Conservation (phyloP, 1,140 invertebrate species). For the Drosophila repletoides region DNA sequence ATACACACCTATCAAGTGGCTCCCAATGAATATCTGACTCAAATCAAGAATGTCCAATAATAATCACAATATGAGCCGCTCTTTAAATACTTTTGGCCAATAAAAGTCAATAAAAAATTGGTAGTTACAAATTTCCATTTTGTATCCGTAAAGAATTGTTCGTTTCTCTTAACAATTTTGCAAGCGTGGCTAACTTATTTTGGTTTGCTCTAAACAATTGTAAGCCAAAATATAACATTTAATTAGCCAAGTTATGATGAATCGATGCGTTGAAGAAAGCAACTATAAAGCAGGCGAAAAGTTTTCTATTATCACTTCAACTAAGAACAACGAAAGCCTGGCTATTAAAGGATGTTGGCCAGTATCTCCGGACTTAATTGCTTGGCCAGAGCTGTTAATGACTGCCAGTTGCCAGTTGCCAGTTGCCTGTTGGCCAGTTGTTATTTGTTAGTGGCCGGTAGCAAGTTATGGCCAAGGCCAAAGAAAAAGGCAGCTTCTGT, state of each 20-base stretch:
- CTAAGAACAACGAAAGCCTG: not conserved
- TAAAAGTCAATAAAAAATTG: too few species aligned
- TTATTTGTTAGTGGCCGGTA: too few species aligned
- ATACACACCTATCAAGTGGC: not conserved
- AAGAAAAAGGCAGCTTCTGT: slow-evolving; percentile 64
- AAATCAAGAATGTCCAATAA: too few species aligned
- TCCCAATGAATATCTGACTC: too few species aligned
- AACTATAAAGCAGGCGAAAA: slow-evolving; percentile 33
- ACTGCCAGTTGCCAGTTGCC: slow-evolving; percentile 20
- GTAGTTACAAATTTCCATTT: not conserved
- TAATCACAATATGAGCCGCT: too few species aligned
- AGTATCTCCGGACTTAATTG: slow-evolving; percentile 50
- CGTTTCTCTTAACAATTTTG: too few species aligned
- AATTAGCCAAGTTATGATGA: slow-evolving; percentile 57
- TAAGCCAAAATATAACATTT: slow-evolving; percentile 53
- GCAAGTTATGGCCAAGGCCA: not conserved
- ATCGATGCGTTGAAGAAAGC: slow-evolving; percentile 44
- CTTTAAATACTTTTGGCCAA: too few species aligned
- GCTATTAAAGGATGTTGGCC: slow-evolving; percentile 24
- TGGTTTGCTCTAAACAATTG: slow-evolving; percentile 6
- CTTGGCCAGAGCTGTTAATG: slow-evolving; percentile 57
- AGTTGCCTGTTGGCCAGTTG: not conserved
- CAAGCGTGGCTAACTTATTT: slow-evolving; percentile 3
- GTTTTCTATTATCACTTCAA: slow-evolving; percentile 59
- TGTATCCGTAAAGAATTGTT: too few species aligned